Base-by-base conservation (phyloP, 2,888 invertebrate species). In the Ptycholaimellus sp. region DNA sequence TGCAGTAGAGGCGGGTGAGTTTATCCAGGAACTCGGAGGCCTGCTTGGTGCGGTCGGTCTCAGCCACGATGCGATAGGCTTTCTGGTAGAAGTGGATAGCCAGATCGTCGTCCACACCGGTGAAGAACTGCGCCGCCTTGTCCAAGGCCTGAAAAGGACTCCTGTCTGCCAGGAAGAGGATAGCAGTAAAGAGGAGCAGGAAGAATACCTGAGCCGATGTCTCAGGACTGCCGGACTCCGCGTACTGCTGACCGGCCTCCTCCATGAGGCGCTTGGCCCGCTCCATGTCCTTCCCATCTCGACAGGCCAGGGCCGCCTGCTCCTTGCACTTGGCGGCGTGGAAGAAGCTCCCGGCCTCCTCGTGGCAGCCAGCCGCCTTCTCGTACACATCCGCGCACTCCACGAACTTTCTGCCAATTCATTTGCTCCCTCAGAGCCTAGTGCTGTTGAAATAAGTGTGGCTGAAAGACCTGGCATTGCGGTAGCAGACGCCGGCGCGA, bases 401-500 rank as follows among this genome's bases (percentile, higher is more conserved):
- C 3, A 18, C 19, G 18, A 2, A 2, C n/a, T 48, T 46, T 37
- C 31, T 43, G 36, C 30, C 30, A 38, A 38, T n/a, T 11, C 27
- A 27, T n/a, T n/a, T 11, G 9, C 27, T 27, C 9, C 27, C 27
- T 9, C 27, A 27, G 11, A 11, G 11, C n/a, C 9, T n/a, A 9
- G 27, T n/a, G n/a, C 27, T 27, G 27, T 11, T 27, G 27, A 27
- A 27, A 27, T 11, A 27, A 44, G 80, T 74, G 51, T 76, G 74
- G 42, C 73, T 70, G 50, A 72, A 70, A 13, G 78, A 73, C 50
- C 78, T 78, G 3, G 76, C 80, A 58, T 77, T 73, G 52, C 78
- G 74, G 62, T 76, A 90, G 55, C 81, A 80, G 33, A 81, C 81
- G 1, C 83, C 85, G 57, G 93, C 93, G 68, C 80, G 77, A 40